Conservation (phyloP, 2,888 invertebrate genomes). For the Priapulus caudatus region DNA sequence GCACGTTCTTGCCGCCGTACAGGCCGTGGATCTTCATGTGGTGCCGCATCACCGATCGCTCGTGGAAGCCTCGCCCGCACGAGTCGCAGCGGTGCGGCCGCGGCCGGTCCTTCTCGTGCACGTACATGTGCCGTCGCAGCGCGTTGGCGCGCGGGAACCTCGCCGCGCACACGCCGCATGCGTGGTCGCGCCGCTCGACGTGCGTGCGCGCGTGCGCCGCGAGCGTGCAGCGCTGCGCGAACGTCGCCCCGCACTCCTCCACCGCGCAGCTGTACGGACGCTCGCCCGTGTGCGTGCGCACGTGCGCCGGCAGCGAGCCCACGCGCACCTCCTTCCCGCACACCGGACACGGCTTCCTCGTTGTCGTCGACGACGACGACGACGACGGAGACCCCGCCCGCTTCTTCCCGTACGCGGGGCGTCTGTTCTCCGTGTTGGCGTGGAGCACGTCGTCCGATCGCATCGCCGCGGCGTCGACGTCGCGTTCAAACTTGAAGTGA, state of each 20-base stretch:
- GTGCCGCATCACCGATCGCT: conserved; percentile 24
- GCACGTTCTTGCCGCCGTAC: conserved; percentile 21
- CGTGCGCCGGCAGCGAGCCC: conserved; percentile 22
- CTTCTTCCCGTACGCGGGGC: too few species aligned
- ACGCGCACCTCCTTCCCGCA: conserved; percentile 24
- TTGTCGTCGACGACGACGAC: too few species aligned
- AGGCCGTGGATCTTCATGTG: conserved; percentile 22
- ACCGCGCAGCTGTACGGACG: conserved; percentile 22
- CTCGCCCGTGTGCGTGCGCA: conserved; percentile 21
- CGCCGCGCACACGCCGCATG: conserved; percentile 23
- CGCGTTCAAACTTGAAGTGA: too few species aligned
- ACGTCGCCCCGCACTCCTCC: conserved; percentile 25
- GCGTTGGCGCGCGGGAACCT: conserved; percentile 9
- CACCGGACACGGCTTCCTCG: conserved; percentile 26
- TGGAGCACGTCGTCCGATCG: too few species aligned
- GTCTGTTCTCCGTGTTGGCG: too few species aligned
- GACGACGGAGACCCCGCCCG: too few species aligned
- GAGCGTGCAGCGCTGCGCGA: conserved; percentile 13
- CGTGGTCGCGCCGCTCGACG: conserved; percentile 25
- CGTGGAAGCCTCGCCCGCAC: conserved; percentile 16
- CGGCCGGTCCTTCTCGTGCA: conserved; percentile 12
- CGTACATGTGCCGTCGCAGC: conserved; percentile 11
- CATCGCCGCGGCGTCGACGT: too few species aligned
- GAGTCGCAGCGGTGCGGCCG: conserved; percentile 12
- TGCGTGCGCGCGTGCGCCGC: conserved; percentile 21